phyloP scores from a whole-genome alignment of 1,140 invertebrate genomes.

The Aphaenogaster rudis region DNA sequence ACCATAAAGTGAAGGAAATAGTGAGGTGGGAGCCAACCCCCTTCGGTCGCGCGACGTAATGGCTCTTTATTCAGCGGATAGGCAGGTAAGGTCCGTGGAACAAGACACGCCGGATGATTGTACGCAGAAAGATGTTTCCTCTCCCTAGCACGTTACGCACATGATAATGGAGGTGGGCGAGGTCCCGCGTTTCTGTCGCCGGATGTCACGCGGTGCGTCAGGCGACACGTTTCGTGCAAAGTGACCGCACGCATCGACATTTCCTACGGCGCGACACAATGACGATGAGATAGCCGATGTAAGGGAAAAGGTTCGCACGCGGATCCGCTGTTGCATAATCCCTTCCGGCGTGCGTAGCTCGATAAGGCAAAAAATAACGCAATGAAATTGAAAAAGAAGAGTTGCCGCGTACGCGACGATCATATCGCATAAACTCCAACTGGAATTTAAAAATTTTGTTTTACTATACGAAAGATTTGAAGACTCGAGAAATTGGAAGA shows the following conservation, averaged over 20 bases:
- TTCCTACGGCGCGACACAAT: constrained; percentile 27
- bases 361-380: neutral
- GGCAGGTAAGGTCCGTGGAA: constrained; percentile 31
- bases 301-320: constrained; percentile 5
- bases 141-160: constrained; percentile 64
- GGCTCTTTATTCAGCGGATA: constrained; percentile 46
- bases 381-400: neutral
- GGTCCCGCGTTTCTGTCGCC: constrained; percentile 70
- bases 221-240: constrained; percentile 59
- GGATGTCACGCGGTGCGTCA: constrained; percentile 78
- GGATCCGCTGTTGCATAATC: constrained; percentile 8
- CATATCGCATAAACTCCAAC: neutral
- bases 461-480: neutral
- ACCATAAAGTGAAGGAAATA: constrained; percentile 48
- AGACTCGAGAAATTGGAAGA: neutral
- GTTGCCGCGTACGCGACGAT: neutral
- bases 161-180: constrained; percentile 77
- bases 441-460: neutral
- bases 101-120: constrained; percentile 45
- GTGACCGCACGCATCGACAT: constrained; percentile 66
- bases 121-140: constrained; percentile 59
- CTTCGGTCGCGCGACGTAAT: constrained; percentile 22
- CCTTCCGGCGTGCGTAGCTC: neutral
- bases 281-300: neutral
- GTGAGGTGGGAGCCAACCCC: neutral